Evolutionary conservation across 2,888 invertebrate species (phyloP), one percentile per base, ranked within the genome.

Genomic region (Drosophila kuntzei): DNA sequence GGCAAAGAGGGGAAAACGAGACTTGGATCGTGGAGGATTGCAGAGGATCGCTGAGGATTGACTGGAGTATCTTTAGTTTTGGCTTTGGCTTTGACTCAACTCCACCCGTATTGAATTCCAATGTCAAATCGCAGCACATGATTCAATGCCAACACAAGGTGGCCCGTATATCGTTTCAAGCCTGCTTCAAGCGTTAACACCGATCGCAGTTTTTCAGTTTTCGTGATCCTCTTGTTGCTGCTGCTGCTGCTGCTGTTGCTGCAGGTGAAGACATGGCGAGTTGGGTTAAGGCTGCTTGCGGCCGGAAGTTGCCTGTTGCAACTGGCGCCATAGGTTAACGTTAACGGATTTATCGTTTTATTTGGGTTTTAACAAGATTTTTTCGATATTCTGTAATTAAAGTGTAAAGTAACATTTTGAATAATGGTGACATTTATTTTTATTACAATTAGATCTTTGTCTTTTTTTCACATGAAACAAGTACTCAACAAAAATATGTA

Each of bases 71-170:
- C 53, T 27, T 41, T 49, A 37, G 29, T 20, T 51, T 18, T 44
- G 16, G 3, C 43, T 18, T 27, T 60, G 44, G 22, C 29, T 53
- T 32, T 39, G 65, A 67, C 62, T 81, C 71, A 50, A 50, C 65
- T 80, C 43, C 62, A 71, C 87, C 83, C 82, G 89, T 88, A 82
- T 82, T 82, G 83, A 82, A 88, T 82, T 82, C 82, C 89, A 88
- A 86, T 88, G 82, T 82, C 89, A 82, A 82, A 82, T 86, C 83
- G 76, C 76, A 65, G 75, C 79, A 64, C 89, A 82, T 88, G 81
- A 76, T 79, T 82, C 89, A 88, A 79, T 82, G 82, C 55, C 61
- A 60, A 41, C 41, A 68, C 75, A 61, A 74, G 79, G 79, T 74
- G 79, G 79, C 60, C 79, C 61, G 50, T 62, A 74, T 78, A 75